phyloP scores from a whole-genome alignment of 1,140 invertebrate genomes.

The Patella vulgata region DNA sequence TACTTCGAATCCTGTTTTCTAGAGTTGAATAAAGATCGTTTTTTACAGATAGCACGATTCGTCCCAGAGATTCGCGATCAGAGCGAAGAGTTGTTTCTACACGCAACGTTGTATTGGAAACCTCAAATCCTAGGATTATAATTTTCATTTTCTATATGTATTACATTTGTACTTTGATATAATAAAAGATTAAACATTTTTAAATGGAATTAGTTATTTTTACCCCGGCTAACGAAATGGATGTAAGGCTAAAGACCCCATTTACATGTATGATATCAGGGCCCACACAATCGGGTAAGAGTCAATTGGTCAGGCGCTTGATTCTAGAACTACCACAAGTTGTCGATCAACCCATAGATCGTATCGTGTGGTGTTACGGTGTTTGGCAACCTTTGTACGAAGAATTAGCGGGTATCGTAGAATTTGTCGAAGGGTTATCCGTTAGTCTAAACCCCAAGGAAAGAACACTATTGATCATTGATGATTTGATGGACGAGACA shows the following conservation, averaged over 20 bases:
- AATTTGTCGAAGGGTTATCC: slow-evolving; percentile 7
- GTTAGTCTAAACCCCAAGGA: neutral
- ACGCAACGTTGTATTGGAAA: too few species aligned
- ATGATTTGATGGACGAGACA: slow-evolving; percentile 28
- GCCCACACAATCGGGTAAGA: neutral
- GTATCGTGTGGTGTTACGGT: slow-evolving; percentile 27
- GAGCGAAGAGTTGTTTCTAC: too few species aligned
- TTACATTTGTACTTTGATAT: too few species aligned
- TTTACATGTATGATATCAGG: neutral
- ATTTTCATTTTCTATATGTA: too few species aligned
- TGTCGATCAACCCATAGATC: slow-evolving; percentile 5
- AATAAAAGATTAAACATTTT: too few species aligned
- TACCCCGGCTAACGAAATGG: slow-evolving; percentile 2
- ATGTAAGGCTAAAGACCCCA: slow-evolving; percentile 3
- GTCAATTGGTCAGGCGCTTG: too few species aligned
- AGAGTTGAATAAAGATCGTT: too few species aligned
- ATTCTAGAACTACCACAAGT: neutral
- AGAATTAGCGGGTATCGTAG: slow-evolving; percentile 1
- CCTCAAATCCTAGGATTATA: too few species aligned
- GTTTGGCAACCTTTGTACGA: slow-evolving; percentile 15
- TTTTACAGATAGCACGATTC: too few species aligned
- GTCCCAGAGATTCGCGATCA: too few species aligned
- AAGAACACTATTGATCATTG: slow-evolving; percentile 9
- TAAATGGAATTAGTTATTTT: too few species aligned
- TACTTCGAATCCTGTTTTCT: too few species aligned